These are phyloP conservation scores for Fragum sueziense DNA, from an alignment of 2,888 invertebrate species.

Conservation along the genomic window DNA sequence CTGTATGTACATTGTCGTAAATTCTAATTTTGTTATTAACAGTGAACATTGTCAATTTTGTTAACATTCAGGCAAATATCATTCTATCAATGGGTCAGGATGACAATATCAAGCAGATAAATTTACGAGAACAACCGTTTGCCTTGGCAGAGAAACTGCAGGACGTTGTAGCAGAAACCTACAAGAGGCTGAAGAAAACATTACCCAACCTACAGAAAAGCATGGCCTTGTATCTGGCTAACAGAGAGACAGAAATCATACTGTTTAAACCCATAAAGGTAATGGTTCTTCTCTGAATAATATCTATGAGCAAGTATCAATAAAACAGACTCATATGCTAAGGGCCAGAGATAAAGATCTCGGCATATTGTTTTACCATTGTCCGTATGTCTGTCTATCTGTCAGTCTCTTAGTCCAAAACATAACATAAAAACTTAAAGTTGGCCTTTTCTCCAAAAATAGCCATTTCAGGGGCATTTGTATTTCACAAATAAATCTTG, in stretches of 20 bases:
- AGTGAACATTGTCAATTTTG: no score
- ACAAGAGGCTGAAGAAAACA: conserved; percentile 90
- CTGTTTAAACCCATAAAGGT: conserved; percentile 96
- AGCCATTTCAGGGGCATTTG: no score
- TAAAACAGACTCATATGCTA: no score
- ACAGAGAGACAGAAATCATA: conserved; percentile 98
- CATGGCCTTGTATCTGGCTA: conserved; percentile 97
- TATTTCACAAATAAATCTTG: no score
- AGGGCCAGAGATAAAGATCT: no score
- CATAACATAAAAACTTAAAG: no score
- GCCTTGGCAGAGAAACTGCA: conserved; percentile 89
- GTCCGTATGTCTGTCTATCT: background rate
- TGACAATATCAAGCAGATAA: conserved; percentile 74
- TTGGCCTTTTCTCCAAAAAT: no score
- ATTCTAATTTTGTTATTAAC: no score
- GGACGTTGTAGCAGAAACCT: conserved; percentile 89
- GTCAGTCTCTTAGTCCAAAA: conserved; percentile 13
- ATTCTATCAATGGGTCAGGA: conserved; percentile 79
- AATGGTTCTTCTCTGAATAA: conserved; percentile 67
- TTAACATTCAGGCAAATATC: conserved; percentile 78
- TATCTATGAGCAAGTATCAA: background rate
- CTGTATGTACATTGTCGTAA: no score
- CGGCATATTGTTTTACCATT: background rate
- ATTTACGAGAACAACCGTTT: conserved; percentile 85
- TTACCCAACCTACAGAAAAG: conserved; percentile 92